phyloP scores from a whole-genome alignment of 2,113 vertebrate species.

The western clawed frog (Xenopus tropicalis) region DNA sequence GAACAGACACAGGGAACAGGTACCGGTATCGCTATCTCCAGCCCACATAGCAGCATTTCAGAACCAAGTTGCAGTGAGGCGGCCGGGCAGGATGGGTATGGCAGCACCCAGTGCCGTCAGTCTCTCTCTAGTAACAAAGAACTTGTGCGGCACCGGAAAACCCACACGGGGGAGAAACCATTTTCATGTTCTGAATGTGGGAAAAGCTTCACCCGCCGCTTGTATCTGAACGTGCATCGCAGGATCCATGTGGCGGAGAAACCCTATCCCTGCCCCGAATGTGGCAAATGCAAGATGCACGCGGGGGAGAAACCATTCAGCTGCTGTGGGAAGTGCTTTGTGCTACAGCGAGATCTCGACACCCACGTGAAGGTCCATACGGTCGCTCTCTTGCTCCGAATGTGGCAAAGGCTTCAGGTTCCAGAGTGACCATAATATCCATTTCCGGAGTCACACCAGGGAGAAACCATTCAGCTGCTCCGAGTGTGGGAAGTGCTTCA shows the following conservation, averaged over 20 bases:
- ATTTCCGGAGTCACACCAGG: too few species aligned
- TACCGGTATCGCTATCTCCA: too few species aligned
- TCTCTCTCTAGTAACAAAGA: slow-evolving; percentile 2
- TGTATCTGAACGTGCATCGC: slow-evolving; percentile 54
- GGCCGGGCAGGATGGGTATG: too few species aligned
- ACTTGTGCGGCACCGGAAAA: slow-evolving; percentile 53
- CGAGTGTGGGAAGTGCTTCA: too few species aligned
- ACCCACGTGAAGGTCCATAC: slow-evolving; percentile 56
- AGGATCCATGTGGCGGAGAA: slow-evolving; percentile 62
- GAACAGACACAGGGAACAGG: too few species aligned
- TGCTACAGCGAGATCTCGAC: slow-evolving; percentile 49
- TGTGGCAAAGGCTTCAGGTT: slow-evolving; percentile 53
- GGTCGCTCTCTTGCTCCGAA: slow-evolving; percentile 51
- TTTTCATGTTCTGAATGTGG: slow-evolving; percentile 56
- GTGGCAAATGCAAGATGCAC: slow-evolving; percentile 65
- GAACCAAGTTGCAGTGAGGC: too few species aligned
- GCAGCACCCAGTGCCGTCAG: too few species aligned
- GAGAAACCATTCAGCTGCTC: too few species aligned
- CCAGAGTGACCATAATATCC: too few species aligned
- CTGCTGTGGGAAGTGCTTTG: slow-evolving; percentile 56
- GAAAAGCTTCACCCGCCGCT: slow-evolving; percentile 58
- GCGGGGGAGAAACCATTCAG: slow-evolving; percentile 55
- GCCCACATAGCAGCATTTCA: too few species aligned
- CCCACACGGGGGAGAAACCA: slow-evolving; percentile 57
- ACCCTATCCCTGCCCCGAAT: slow-evolving; percentile 71